phyloP scores from a whole-genome alignment of 2,888 invertebrate species.

The Mythimna loreyi region DNA sequence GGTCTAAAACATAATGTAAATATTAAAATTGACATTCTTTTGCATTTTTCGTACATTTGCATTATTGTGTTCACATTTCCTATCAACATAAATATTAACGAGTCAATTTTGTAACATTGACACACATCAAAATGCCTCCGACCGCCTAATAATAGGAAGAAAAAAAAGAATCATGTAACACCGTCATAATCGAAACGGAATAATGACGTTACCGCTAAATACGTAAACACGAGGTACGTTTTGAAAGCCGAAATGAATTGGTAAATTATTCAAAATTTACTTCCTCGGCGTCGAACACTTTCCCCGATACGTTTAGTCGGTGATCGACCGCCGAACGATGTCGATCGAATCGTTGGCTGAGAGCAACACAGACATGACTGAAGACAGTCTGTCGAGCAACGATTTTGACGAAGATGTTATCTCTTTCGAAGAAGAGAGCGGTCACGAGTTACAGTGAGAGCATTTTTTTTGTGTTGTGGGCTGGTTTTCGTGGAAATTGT shows the following conservation, averaged over 20 bases:
- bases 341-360: constrained; percentile 69
- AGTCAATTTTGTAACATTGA: constrained; percentile 48
- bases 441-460: constrained; percentile 75
- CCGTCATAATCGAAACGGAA: constrained; percentile 49
- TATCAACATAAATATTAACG: constrained; percentile 41
- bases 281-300: constrained; percentile 69
- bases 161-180: constrained; percentile 50
- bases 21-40: constrained; percentile 12
- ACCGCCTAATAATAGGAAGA: constrained; percentile 40
- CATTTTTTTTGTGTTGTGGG: constrained; percentile 58
- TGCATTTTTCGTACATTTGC: constrained; percentile 1
- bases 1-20: not conserved
- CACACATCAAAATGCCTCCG: constrained; percentile 43
- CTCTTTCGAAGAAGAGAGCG: constrained; percentile 61
- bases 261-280: constrained; percentile 71
- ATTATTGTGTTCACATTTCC: constrained; percentile 17
- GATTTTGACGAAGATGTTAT: constrained; percentile 50
- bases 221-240: constrained; percentile 63
- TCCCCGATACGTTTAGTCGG: constrained; percentile 72
- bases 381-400: constrained; percentile 80
- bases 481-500: constrained; percentile 54
- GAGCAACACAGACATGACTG: constrained; percentile 74
- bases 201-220: constrained; percentile 54
- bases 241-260: constrained; percentile 71
- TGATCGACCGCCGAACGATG: constrained; percentile 74